These are phyloP conservation scores for Pollicipes pollicipes DNA, from an alignment of 1,140 invertebrate genomes.

Conservation along the genomic window DNA sequence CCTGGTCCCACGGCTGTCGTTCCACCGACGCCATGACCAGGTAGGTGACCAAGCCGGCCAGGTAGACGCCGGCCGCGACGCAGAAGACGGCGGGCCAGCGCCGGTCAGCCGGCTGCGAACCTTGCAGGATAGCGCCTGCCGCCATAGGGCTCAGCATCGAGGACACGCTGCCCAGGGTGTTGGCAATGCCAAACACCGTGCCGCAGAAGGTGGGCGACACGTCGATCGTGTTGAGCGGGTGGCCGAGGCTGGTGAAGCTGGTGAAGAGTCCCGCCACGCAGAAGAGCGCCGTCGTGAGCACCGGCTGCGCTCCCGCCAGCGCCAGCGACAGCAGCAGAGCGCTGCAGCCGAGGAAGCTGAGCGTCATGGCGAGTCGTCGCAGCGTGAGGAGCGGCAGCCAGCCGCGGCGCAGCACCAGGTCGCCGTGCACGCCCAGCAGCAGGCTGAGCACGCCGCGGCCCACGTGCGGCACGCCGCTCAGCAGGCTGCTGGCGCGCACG, in stretches of 20 bases:
- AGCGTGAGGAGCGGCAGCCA: not conserved
- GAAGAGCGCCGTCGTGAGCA: not conserved
- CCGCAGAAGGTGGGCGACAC: not conserved
- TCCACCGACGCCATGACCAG: not conserved
- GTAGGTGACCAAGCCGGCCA: not conserved
- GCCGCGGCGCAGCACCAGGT: not conserved
- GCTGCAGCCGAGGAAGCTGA: not conserved
- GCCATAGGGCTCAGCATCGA: not conserved
- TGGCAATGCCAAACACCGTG: not conserved
- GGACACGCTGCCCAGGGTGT: not conserved
- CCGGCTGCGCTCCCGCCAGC: not conserved
- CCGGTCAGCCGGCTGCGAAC: not conserved
- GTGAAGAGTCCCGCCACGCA: not conserved
- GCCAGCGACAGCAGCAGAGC: not conserved
- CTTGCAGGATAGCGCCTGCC: not conserved
- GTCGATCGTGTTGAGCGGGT: conserved; percentile 3
- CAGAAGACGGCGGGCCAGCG: not conserved
- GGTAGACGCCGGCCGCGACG: not conserved
- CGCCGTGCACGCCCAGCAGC: not conserved
- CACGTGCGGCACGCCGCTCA: not conserved
- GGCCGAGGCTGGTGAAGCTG: not conserved
- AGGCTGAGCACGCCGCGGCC: not conserved
- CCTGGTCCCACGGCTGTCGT: not conserved
- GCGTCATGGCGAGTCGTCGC: not conserved
- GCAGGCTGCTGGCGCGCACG: not conserved